Percentiles rank a stretch among this genome's conserved stretches.
phyloP scores from a whole-genome alignment of 2,797 vertebrate genomes.

The Odontamblyopus lacepedii region DNA sequence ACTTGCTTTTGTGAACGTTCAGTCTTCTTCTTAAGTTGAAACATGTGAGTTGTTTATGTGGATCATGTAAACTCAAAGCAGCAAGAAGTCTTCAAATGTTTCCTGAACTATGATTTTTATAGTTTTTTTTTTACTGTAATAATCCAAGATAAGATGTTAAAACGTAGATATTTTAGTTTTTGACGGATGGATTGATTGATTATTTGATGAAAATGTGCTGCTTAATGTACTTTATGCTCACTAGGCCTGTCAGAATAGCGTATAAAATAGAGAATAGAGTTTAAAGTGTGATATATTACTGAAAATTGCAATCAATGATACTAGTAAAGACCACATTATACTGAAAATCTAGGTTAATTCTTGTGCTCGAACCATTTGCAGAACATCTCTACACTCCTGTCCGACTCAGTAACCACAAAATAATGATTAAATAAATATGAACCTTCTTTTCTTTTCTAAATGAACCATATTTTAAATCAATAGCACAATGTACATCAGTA shows the following conservation, averaged over 20 bases:
- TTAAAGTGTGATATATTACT: neutral
- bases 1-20: constrained; percentile 12
- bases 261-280: neutral
- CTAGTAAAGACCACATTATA: too few relatives aligned
- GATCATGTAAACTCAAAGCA: neutral
- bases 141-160: neutral
- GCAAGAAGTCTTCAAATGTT: constrained; percentile 2
- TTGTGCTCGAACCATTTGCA: too few relatives aligned
- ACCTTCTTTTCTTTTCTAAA: too few relatives aligned
- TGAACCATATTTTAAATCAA: too few relatives aligned
- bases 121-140: neutral
- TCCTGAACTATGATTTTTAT: neutral
- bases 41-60: constrained; percentile 5
- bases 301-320: too few relatives aligned
- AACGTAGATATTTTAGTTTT: neutral
- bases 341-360: too few relatives aligned
- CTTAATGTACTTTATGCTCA: too few relatives aligned
- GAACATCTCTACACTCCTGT: too few relatives aligned
- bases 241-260: neutral
- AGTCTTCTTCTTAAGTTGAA: constrained; percentile 19
- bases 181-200: neutral
- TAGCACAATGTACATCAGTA: too few relatives aligned
- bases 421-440: too few relatives aligned
- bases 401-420: too few relatives aligned
- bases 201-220: neutral